Evolutionary conservation across 53 echinoderm and acorn worm species (phyloP), one percentile per base, ranked within the genome.

Genomic region (Echinometra lucunter): DNA sequence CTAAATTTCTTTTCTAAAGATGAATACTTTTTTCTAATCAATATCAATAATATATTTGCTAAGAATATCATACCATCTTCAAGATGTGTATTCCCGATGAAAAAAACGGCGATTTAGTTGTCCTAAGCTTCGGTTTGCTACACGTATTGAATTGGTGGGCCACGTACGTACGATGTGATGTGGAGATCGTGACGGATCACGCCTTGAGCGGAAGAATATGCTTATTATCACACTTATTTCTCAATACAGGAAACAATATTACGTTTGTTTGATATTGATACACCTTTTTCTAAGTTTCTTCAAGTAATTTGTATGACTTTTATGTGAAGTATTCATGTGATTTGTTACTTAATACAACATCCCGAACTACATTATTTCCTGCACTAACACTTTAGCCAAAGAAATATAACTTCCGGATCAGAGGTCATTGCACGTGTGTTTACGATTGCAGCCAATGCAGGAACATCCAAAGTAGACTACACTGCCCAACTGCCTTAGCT

Each of bases 381-480:
- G 17, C 63, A 63, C 23, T 49, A 15, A 49, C 47, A 81, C 28
- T 42, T 8, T 81, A 85, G 23, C 2, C 13, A 8, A 78, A 1
- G 4, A 4, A 21, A 12, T 49, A 15, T 4, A 23, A 85, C 85
- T 85, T 85, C 85, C 85, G 85, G 85, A 49, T 85, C 28, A 30
- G n/a, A 85, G 85, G 85, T 85, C 85, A 85, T 28, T 85, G 45
- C 85, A 85, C 85, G 53, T 85, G 85, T 85, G 49, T 23, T 53
- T 9, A 85, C 25, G 30, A 42, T 85, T 85, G n/a, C 12, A 2
- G 85, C 47, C 8, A 11, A 28, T 18, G 85, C 28, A 0, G 13
- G 10, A 45, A 85, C n/a, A n/a, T n/a, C 11, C 49, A 2, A 27
- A n/a, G n/a, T 35, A 49, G 30, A 81, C 21, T 81, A 81, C 44